Evolutionary conservation across 2,888 invertebrate species (phyloP).

Genomic region (Brachypalpus laphriformis): DNA sequence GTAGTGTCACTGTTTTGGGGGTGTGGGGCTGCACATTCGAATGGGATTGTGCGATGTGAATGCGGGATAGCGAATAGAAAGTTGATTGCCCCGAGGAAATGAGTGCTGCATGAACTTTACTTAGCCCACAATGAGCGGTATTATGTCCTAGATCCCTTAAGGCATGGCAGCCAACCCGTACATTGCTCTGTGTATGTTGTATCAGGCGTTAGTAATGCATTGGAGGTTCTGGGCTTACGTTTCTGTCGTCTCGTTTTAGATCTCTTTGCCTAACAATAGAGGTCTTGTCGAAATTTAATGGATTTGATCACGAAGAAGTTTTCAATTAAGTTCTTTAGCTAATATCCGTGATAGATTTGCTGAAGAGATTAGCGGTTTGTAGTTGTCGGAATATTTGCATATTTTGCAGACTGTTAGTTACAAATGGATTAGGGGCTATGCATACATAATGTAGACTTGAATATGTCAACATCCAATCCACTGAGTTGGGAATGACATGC

Average conservation of each 20-base stretch:
- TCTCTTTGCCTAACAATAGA: conserved; percentile 17
- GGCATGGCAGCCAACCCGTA: conserved; percentile 11
- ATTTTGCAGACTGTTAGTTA: background rate
- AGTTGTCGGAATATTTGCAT: conserved; percentile 7
- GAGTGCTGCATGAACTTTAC: conserved; percentile 63
- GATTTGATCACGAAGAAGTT: conserved; percentile 43
- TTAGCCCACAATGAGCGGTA: conserved; percentile 56
- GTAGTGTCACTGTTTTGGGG: background rate
- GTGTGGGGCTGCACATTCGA: conserved; percentile 35
- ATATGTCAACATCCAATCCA: too few species aligned
- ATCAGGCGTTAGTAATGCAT: conserved; percentile 48
- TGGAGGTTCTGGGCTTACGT: conserved; percentile 14
- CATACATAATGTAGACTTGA: background rate
- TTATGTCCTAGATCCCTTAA: conserved; percentile 54
- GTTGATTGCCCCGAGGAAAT: conserved; percentile 68
- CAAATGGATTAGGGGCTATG: background rate
- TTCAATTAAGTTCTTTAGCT: conserved; percentile 49
- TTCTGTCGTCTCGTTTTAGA: background rate
- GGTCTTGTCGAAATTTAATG: conserved; percentile 50
- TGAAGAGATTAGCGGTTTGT: background rate
- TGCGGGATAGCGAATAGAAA: conserved; percentile 60
- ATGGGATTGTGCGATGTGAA: background rate
- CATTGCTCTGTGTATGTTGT: conserved; percentile 1
- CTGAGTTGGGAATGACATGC: background rate
- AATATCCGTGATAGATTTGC: conserved; percentile 8